Evolutionary conservation across 1,140 invertebrate species (phyloP).

Genomic region (Hermatobates lingyangjiaoensis): DNA sequence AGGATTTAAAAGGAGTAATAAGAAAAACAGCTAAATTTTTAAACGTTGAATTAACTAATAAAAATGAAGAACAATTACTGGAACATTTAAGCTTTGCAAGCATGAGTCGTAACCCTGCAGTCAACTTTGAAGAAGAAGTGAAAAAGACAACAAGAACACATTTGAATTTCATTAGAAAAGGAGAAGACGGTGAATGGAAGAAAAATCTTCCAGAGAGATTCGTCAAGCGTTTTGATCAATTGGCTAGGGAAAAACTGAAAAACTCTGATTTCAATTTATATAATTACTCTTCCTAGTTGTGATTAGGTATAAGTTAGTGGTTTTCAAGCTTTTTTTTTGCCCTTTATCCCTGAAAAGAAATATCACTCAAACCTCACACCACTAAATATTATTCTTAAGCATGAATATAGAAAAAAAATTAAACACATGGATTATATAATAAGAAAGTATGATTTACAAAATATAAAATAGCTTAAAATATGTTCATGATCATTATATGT

Average conservation of each 20-base stretch:
- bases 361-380: too few species aligned
- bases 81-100: slow-evolving; percentile 58
- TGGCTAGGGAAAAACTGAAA: slow-evolving; percentile 29
- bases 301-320: too few species aligned
- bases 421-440: too few species aligned
- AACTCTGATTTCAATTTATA: slow-evolving; percentile 13
- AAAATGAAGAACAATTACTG: slow-evolving; percentile 28
- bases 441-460: too few species aligned
- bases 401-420: too few species aligned
- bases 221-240: slow-evolving; percentile 32
- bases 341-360: too few species aligned
- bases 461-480: too few species aligned
- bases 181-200: slow-evolving; percentile 20
- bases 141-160: slow-evolving; percentile 23
- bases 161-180: slow-evolving; percentile 37
- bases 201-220: slow-evolving; percentile 29
- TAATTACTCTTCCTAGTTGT: too few species aligned
- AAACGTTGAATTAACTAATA: not conserved
- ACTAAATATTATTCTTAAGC: too few species aligned
- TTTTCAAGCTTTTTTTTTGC: too few species aligned
- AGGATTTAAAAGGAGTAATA: not conserved
- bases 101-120: slow-evolving; percentile 23
- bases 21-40: not conserved
- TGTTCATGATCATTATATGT: too few species aligned
- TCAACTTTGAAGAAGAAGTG: slow-evolving; percentile 21